Evolutionary conservation across 2,113 vertebrate genomes (phyloP).

Genomic region (Brachyhypopomus gauderio): DNA sequence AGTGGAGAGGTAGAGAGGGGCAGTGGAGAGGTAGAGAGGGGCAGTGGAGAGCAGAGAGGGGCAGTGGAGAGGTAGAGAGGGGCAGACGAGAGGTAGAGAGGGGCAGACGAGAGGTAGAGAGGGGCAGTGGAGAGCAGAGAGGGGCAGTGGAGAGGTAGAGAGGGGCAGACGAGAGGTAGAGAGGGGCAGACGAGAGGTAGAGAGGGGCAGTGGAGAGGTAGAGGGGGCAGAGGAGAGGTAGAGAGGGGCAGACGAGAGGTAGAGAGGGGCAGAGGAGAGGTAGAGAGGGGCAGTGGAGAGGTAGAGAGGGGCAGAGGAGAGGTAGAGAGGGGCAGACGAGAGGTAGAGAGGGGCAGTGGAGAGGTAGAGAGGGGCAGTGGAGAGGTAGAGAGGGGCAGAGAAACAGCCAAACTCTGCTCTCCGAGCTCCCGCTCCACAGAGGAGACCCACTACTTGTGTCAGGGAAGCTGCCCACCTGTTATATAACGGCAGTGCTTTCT

Average conservation of each 20-base stretch:
- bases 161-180: not conserved
- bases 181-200: not conserved
- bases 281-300: not conserved
- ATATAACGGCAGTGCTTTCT: constrained; percentile 44
- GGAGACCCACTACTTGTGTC: constrained; percentile 37
- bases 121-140: not conserved
- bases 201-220: not conserved
- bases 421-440: constrained; percentile 21
- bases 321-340: not conserved
- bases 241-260: not conserved
- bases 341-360: not conserved
- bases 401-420: constrained; percentile 16
- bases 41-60: not conserved
- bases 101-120: not conserved
- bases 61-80: not conserved
- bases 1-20: not conserved
- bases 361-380: not conserved
- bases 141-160: too few relatives aligned
- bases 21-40: not conserved
- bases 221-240: not conserved
- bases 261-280: not conserved
- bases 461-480: constrained; percentile 46
- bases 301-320: not conserved
- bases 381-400: not conserved
- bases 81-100: not conserved